Percentiles rank a stretch among this genome's conserved stretches.
phyloP scores from a whole-genome alignment of 2,888 invertebrate species.

The Nomada ferruginata region DNA sequence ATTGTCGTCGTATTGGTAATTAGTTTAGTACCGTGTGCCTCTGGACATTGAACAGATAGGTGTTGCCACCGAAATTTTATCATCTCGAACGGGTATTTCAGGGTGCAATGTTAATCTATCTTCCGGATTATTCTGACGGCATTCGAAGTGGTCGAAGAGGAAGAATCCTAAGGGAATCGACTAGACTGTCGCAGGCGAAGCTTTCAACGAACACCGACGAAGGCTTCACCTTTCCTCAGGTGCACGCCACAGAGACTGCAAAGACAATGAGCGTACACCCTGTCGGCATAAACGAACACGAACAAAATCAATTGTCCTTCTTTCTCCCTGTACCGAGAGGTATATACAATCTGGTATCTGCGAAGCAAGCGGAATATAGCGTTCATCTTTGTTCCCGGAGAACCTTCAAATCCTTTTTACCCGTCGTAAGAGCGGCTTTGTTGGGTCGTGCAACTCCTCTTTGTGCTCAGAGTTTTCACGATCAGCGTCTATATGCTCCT shows the following conservation, averaged over 20 bases:
- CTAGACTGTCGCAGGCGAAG: too few relatives aligned
- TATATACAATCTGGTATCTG: conserved; percentile 29
- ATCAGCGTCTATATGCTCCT: conserved; percentile 2
- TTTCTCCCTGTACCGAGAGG: not conserved
- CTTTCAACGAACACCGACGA: not conserved
- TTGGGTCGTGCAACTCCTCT: conserved; percentile 6
- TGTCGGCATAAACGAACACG: conserved; percentile 1
- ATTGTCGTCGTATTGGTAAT: conserved; percentile 42
- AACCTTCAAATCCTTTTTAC: conserved; percentile 33
- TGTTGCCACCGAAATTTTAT: conserved; percentile 2
- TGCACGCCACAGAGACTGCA: conserved; percentile 26
- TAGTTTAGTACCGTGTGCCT: conserved; percentile 9
- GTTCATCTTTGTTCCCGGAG: conserved; percentile 41
- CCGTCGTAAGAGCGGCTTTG: conserved; percentile 20
- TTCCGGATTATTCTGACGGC: not conserved
- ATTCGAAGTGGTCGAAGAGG: not conserved
- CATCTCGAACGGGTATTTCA: conserved; percentile 41
- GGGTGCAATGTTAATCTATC: not conserved
- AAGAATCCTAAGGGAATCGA: not conserved
- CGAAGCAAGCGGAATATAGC: conserved; percentile 2
- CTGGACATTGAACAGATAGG: not conserved
- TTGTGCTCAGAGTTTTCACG: conserved; percentile 2
- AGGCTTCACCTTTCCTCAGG: conserved; percentile 18
- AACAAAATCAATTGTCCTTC: conserved; percentile 29
- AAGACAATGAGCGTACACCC: conserved; percentile 16